These are phyloP conservation scores for Grapholita molesta DNA, from an alignment of 1,140 invertebrate genomes.

Conservation along the genomic window DNA sequence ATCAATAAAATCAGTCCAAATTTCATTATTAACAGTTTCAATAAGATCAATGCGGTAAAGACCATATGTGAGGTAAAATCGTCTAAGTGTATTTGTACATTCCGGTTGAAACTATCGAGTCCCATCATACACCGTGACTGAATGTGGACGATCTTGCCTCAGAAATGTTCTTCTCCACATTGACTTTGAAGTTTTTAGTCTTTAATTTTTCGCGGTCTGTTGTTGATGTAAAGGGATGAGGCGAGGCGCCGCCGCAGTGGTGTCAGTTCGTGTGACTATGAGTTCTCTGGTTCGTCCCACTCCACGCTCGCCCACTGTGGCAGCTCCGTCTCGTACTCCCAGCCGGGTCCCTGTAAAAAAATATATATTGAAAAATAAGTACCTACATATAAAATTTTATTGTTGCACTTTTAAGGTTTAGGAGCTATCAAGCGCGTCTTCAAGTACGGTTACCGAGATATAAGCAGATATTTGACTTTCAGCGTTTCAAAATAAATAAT, in stretches of 20 bases:
- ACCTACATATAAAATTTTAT: no score
- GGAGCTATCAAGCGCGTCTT: no score
- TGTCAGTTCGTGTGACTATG: slow-evolving; percentile 61
- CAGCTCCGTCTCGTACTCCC: slow-evolving; percentile 93
- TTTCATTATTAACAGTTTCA: slow-evolving; percentile 13
- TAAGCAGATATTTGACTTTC: no score
- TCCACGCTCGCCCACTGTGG: slow-evolving; percentile 92
- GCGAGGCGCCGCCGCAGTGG: slow-evolving; percentile 50
- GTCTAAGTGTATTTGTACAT: not conserved
- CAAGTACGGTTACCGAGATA: no score
- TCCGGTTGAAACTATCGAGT: no score
- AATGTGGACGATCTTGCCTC: not conserved
- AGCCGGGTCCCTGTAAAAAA: slow-evolving; percentile 86
- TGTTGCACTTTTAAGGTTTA: no score
- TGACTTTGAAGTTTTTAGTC: slow-evolving; percentile 4
- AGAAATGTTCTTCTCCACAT: not conserved
- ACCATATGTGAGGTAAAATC: not conserved
- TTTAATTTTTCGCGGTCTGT: slow-evolving; percentile 17
- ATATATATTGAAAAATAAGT: not conserved
- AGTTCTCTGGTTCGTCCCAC: slow-evolving; percentile 83
- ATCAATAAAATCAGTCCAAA: slow-evolving; percentile 14
- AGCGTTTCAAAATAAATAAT: no score
- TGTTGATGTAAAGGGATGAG: slow-evolving; percentile 31
- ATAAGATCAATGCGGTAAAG: not conserved
- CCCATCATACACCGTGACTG: not conserved